A percentile compares a stretch with the other conserved stretches of the same genome.
Conservation (phyloP, 2,113 vertebrate genomes). For the Bubo bubo region DNA sequence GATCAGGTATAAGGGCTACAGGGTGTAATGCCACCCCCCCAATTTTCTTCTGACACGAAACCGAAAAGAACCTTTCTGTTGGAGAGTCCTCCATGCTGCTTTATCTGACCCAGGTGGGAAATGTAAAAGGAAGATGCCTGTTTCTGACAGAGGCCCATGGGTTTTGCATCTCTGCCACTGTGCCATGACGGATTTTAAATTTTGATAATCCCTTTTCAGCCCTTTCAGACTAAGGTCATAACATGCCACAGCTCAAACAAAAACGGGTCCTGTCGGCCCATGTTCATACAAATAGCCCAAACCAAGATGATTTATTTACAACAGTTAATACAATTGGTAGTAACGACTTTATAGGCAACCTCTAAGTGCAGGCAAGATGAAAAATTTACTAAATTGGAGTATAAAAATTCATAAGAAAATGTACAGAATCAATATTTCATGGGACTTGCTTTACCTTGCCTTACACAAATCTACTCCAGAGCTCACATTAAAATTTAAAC, state of each 20-base stretch:
- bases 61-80: not conserved
- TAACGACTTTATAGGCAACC: constrained; percentile 87
- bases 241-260: constrained; percentile 55
- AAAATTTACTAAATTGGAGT: constrained; percentile 96
- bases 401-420: constrained; percentile 98
- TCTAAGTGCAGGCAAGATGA: constrained; percentile 90
- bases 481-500: constrained; percentile 95
- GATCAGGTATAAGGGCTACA: not conserved
- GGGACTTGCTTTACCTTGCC: constrained; percentile 95
- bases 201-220: constrained; percentile 64
- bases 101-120: not conserved
- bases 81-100: not conserved
- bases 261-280: constrained; percentile 58
- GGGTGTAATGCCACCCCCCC: not conserved
- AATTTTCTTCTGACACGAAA: not conserved
- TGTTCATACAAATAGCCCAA: constrained; percentile 72
- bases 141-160: not conserved
- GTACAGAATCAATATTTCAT: constrained; percentile 99
- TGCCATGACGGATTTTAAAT: constrained; percentile 43
- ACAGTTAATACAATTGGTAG: constrained; percentile 83
- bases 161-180: not conserved
- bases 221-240: constrained; percentile 15
- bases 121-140: not conserved
- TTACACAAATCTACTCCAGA: constrained; percentile 97
- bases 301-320: constrained; percentile 82